phyloP scores from a whole-genome alignment of 2,888 invertebrate species.

The Xiphydria camelus region DNA sequence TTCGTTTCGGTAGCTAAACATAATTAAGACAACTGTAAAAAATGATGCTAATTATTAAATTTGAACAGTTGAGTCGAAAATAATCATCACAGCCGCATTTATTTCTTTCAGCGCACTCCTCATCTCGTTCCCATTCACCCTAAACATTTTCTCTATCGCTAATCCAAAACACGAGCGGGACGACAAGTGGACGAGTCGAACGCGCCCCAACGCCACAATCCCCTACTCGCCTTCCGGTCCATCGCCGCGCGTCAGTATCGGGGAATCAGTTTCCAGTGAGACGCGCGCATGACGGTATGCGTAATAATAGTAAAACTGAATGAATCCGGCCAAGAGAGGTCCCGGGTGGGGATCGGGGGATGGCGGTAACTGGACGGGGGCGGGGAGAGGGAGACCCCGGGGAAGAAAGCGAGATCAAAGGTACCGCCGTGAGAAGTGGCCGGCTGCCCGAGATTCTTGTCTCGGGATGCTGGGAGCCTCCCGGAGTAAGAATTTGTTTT shows the following conservation, averaged over 20 bases:
- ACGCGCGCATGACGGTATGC: slow-evolving; percentile 45
- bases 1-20: too few relatives aligned
- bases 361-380: slow-evolving; percentile 33
- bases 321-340: slow-evolving; percentile 31
- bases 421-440: slow-evolving; percentile 54
- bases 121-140: too few relatives aligned
- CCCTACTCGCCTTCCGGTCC: too few relatives aligned
- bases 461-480: slow-evolving; percentile 47
- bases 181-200: too few relatives aligned
- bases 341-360: slow-evolving; percentile 21
- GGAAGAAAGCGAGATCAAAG: slow-evolving; percentile 45
- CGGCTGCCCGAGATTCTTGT: slow-evolving; percentile 55
- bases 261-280: slow-evolving; percentile 14
- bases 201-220: too few relatives aligned
- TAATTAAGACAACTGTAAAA: too few relatives aligned
- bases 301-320: slow-evolving; percentile 54
- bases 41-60: too few relatives aligned
- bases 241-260: neutral
- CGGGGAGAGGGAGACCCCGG: slow-evolving; percentile 42
- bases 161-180: too few relatives aligned
- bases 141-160: too few relatives aligned
- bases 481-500: slow-evolving; percentile 48
- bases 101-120: too few relatives aligned
- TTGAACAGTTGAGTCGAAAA: too few relatives aligned
- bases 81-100: too few relatives aligned